Base-by-base conservation (phyloP, 2,888 invertebrate genomes). In the Tineola bisselliella region DNA sequence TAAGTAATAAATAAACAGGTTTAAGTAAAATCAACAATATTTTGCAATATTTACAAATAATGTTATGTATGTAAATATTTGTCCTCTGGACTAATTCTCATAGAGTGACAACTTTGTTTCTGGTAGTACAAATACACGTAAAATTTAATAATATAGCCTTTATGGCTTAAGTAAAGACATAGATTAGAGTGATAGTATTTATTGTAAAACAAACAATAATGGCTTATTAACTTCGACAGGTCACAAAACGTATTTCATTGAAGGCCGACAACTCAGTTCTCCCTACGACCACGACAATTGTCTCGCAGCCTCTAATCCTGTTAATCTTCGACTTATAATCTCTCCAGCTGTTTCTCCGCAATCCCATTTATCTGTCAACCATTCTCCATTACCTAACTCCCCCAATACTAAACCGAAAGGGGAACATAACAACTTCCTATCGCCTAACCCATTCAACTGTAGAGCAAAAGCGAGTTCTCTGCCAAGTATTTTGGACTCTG, bases 231-330 rank as follows among this genome's bases (percentile, higher is more conserved):
- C 25, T 25, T 25, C 25, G 6, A 25, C 77, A 94, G 94, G 93
- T 74, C 89, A 94, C 73, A 94, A 93, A 77, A 95, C 96, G 0
- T 96, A 92, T 79, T 97, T 96, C 77, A 94, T 97, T 62, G 90
- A 92, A 73, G 93, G 93, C 30, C 90, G 93, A 25, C 92, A 91
- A 73, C 83, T 88, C 64, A 90, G 89, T 68, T 81, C 79, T 60
- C 77, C 79, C 61, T 83, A 78, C 69, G 79, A 79, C 64, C 77
- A 75, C 66, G 80, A 81, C 62, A 76, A 79, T 59, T 79, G 79
- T 68, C 74, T 79, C 62, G 79, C 81, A 62, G 82, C 83, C 48
- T 76, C 80, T 59, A 81, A 82, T 68, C 84, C 84, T 61, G 69
- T 83, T 61, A 89, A 88, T 67, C 78, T 90, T 62, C 89, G 90